Percentiles rank a stretch among this genome's conserved stretches.
These are phyloP conservation scores for Columbina picui DNA, from an alignment of 2,113 vertebrate genomes.

Conservation along the genomic window DNA sequence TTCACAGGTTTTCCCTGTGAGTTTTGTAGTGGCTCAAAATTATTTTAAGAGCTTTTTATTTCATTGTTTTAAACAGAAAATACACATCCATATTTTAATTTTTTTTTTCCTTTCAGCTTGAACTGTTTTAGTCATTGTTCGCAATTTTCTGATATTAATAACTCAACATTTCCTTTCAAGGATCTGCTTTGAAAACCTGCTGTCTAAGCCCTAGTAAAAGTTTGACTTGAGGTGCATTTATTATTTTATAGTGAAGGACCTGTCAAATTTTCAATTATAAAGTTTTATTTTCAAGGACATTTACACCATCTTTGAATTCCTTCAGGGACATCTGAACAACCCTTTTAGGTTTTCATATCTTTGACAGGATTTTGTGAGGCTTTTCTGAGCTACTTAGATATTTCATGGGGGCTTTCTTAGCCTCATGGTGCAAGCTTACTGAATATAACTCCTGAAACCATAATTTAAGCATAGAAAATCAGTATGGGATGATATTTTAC, in stretches of 20 bases:
- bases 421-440: neutral
- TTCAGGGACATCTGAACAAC: neutral
- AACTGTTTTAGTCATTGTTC: neutral
- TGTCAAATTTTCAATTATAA: neutral
- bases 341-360: neutral
- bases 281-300: neutral
- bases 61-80: neutral
- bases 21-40: neutral
- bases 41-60: neutral
- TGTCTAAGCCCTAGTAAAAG: neutral
- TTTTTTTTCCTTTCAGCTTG: neutral
- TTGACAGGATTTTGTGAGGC: neutral
- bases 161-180: neutral
- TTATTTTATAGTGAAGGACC: neutral
- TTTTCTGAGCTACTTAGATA: neutral
- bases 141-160: neutral
- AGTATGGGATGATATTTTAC: neutral
- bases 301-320: neutral
- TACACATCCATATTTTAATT: neutral
- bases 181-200: neutral
- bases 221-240: neutral
- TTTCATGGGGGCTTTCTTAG: neutral
- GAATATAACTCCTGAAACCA: neutral
- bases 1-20: neutral
- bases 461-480: neutral